Evolutionary conservation across 2,113 vertebrate genomes (phyloP).

Genomic region (Rhinolophus sinicus): DNA sequence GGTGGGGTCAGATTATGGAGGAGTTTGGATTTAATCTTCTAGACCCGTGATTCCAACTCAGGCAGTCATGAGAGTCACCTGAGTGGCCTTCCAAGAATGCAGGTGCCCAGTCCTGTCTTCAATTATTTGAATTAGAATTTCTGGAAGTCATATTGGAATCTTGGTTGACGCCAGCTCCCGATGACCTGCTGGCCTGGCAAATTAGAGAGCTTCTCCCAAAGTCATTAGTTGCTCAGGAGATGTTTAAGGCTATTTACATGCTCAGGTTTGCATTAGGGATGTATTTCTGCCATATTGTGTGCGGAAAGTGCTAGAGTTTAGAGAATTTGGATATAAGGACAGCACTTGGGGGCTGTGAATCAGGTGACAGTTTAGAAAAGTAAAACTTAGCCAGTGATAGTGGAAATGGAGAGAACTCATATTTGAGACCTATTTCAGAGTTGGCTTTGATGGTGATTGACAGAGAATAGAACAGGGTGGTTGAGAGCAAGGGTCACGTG

Average conservation of each 20-base stretch:
- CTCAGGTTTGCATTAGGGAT: neutral
- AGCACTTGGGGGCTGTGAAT: neutral
- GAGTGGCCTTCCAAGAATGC: neutral
- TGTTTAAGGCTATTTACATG: no score
- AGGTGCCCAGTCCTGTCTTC: no score
- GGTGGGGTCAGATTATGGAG: neutral
- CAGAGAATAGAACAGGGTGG: fast-evolving
- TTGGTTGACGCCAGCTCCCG: neutral
- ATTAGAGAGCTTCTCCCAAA: neutral
- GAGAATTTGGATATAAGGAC: neutral
- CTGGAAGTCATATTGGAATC: neutral
- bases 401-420: neutral
- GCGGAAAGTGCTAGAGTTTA: neutral
- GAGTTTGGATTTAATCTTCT: neutral
- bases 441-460: neutral
- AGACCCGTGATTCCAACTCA: neutral
- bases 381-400: neutral
- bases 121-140: neutral
- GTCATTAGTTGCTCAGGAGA: neutral
- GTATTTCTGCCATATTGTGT: fast-evolving
- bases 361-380: neutral
- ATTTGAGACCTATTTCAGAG: neutral
- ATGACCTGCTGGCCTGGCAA: neutral
- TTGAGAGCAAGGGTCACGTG: neutral
- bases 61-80: fast-evolving